A percentile compares a stretch with the other conserved stretches of the same genome.
Conservation (phyloP, 1,140 invertebrate genomes). For the Zaprionus gabonicus region DNA sequence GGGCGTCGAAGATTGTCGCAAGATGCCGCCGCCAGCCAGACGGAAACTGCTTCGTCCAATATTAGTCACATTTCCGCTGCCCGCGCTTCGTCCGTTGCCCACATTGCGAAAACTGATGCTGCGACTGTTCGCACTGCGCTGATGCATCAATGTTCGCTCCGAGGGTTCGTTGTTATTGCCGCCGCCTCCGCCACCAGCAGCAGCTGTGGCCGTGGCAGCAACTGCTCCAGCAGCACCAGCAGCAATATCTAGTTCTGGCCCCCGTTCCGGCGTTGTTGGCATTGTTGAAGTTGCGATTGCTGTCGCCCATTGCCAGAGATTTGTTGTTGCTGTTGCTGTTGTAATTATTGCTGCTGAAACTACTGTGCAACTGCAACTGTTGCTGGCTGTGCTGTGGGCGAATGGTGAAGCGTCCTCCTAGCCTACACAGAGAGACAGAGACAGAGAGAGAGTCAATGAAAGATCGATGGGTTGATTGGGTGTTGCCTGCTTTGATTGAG, state of each 20-base stretch:
- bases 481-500: conserved; percentile 49
- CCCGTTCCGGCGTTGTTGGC: conserved; percentile 15
- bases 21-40: conserved; percentile 63
- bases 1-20: conserved; percentile 70
- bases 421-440: conserved; percentile 67
- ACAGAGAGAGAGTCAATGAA: background rate
- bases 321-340: conserved; percentile 58
- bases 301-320: conserved; percentile 57
- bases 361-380: conserved; percentile 78
- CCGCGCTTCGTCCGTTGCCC: conserved; percentile 41
- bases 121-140: conserved; percentile 42
- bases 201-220: conserved; percentile 2
- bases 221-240: background rate
- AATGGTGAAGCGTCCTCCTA: conserved; percentile 87
- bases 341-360: conserved; percentile 59
- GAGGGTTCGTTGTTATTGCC: conserved; percentile 32
- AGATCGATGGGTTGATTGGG: conserved; percentile 22
- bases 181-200: background rate
- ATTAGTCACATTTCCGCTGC: conserved; percentile 21
- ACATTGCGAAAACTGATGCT: conserved; percentile 64
- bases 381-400: conserved; percentile 85
- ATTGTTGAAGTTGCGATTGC: conserved; percentile 70
- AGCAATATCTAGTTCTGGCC: conserved; percentile 22
- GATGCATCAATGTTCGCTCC: conserved; percentile 60
- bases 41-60: conserved; percentile 65